A percentile compares a stretch with the other conserved stretches of the same genome.
Conservation (phyloP, 2,797 vertebrate genomes). For the Mormyrops boulengeri region DNA sequence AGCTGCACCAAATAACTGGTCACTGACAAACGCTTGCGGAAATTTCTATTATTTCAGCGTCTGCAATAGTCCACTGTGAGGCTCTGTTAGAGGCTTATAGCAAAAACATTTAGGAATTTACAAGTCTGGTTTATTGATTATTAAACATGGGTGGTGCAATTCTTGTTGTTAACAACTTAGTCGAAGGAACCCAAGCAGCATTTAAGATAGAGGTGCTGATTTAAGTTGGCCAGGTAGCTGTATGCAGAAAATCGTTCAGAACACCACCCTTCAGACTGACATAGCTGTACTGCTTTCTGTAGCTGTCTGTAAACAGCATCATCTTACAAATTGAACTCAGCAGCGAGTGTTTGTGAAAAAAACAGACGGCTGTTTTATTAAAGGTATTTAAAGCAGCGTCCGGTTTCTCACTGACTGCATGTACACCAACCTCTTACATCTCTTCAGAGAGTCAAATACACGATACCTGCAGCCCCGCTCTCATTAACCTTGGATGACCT, state of each 20-base stretch:
- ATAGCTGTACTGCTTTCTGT: background rate
- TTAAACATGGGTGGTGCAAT: background rate
- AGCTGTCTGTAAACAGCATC: background rate
- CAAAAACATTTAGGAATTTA: slow-evolving; percentile 39
- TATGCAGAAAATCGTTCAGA: background rate
- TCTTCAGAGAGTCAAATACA: background rate
- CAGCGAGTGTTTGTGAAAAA: background rate
- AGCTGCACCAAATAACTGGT: background rate
- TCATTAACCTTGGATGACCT: background rate
- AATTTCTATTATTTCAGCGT: background rate
- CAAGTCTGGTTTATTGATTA: background rate
- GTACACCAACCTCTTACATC: background rate
- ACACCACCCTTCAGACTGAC: background rate
- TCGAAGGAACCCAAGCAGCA: background rate
- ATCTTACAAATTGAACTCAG: background rate
- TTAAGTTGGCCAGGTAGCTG: background rate
- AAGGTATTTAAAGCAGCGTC: background rate
- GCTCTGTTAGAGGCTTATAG: background rate
- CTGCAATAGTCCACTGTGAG: background rate
- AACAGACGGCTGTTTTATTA: background rate
- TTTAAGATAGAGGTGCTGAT: background rate
- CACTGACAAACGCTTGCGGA: background rate
- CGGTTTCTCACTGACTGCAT: background rate
- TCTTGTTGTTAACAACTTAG: background rate
- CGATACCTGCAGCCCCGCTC: background rate